These are phyloP conservation scores for Xylota sylvarum DNA, from an alignment of 2,888 invertebrate genomes.

Conservation along the genomic window DNA sequence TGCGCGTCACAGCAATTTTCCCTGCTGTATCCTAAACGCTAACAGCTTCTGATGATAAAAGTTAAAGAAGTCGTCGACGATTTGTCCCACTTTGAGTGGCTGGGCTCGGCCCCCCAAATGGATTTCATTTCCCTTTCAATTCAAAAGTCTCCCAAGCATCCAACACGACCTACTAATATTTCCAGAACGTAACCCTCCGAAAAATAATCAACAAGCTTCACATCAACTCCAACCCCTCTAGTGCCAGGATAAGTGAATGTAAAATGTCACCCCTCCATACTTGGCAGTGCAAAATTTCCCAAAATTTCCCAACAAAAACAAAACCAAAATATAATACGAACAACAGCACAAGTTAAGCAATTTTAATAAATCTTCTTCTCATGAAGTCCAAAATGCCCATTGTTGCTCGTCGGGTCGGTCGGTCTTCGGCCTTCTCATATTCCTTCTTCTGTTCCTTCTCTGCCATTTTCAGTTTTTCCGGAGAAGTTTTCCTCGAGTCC, in stretches of 20 bases:
- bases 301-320: constrained; percentile 22
- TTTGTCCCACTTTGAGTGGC: constrained; percentile 5
- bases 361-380: constrained; percentile 68
- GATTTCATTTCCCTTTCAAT: constrained; percentile 6
- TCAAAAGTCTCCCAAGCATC: constrained; percentile 2
- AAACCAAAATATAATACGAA: constrained; percentile 57
- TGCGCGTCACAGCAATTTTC: constrained; percentile 27
- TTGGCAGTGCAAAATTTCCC: constrained; percentile 7
- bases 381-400: constrained; percentile 65
- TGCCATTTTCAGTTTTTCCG: constrained; percentile 25
- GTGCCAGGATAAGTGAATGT: constrained; percentile 21
- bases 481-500: constrained; percentile 33
- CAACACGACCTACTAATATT: constrained; percentile 23
- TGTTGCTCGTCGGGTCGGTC: constrained; percentile 52
- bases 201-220: constrained; percentile 27
- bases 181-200: constrained; percentile 2
- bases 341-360: constrained; percentile 58
- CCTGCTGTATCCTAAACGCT: not conserved
- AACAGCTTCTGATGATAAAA: constrained; percentile 21
- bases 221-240: not conserved
- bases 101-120: constrained; percentile 4
- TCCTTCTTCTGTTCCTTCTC: not conserved
- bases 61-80: constrained; percentile 14
- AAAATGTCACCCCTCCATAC: constrained; percentile 30
- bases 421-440: not conserved